Conservation (phyloP, 2,113 vertebrate genomes). For the Procapra przewalskii region DNA sequence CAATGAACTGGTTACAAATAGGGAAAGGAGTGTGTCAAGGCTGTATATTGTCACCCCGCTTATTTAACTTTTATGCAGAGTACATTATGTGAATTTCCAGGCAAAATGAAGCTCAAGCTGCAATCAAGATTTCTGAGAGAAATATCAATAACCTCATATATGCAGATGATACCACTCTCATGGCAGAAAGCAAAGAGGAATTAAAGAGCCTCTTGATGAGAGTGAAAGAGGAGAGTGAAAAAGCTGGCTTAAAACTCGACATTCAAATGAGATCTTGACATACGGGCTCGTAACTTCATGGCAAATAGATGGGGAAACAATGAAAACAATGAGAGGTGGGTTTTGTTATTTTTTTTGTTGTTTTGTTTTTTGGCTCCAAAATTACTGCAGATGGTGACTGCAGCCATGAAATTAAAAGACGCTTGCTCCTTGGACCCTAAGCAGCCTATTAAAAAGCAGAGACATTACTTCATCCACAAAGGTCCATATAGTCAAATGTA, state of each 20-base stretch:
- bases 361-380: background rate
- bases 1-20: background rate
- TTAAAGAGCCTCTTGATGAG: background rate
- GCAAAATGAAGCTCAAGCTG: background rate
- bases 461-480: background rate
- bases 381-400: background rate
- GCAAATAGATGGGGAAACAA: background rate
- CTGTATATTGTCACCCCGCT: background rate
- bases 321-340: background rate
- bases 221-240: background rate
- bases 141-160: background rate
- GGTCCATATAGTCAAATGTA: background rate
- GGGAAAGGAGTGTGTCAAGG: background rate
- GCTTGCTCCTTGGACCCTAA: background rate
- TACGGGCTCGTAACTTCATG: background rate
- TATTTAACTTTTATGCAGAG: background rate
- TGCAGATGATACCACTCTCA: background rate
- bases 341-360: background rate
- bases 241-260: background rate
- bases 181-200: background rate
- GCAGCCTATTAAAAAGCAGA: background rate
- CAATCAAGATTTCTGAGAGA: background rate
- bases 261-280: background rate
- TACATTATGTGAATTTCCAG: background rate
- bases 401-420: background rate